Conservation (phyloP, 2,888 invertebrate genomes). For the Standfussiana lucernea region DNA sequence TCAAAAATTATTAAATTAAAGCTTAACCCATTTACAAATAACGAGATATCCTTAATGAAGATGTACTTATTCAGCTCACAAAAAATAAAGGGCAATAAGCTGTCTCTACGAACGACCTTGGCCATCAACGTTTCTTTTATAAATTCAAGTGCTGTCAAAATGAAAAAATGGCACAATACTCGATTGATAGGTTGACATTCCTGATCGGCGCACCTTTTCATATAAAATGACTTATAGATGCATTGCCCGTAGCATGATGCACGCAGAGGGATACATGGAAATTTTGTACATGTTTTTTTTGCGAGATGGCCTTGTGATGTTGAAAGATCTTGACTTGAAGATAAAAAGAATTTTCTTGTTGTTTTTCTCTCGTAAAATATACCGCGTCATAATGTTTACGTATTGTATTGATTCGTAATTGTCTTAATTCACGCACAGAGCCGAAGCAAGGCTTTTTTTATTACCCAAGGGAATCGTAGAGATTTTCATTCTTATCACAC, state of each 20-base stretch:
- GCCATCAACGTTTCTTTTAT: slow-evolving; percentile 33
- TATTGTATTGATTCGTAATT: not conserved
- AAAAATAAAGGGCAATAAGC: slow-evolving; percentile 35
- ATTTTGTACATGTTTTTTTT: slow-evolving; percentile 25
- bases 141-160: slow-evolving; percentile 56
- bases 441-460: not conserved
- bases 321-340: slow-evolving; percentile 15
- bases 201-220: slow-evolving; percentile 53
- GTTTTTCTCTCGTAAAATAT: not conserved
- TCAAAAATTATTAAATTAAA: slow-evolving; percentile 4
- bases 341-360: not conserved
- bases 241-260: slow-evolving; percentile 39
- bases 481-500: not conserved
- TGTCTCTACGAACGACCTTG: slow-evolving; percentile 25
- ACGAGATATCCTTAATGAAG: slow-evolving; percentile 21
- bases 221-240: slow-evolving; percentile 47
- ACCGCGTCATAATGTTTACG: not conserved
- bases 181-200: slow-evolving; percentile 62
- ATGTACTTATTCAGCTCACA: slow-evolving; percentile 11
- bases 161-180: slow-evolving; percentile 60
- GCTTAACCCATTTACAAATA: slow-evolving; percentile 3
- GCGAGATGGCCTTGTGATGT: slow-evolving; percentile 27
- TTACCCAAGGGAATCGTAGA: not conserved
- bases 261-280: slow-evolving; percentile 31
- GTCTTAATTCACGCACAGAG: not conserved